Percentiles rank a stretch among this genome's conserved stretches.
Evolutionary conservation across 2,888 invertebrate species (phyloP).

Genomic region (Parasteatoda lunata): DNA sequence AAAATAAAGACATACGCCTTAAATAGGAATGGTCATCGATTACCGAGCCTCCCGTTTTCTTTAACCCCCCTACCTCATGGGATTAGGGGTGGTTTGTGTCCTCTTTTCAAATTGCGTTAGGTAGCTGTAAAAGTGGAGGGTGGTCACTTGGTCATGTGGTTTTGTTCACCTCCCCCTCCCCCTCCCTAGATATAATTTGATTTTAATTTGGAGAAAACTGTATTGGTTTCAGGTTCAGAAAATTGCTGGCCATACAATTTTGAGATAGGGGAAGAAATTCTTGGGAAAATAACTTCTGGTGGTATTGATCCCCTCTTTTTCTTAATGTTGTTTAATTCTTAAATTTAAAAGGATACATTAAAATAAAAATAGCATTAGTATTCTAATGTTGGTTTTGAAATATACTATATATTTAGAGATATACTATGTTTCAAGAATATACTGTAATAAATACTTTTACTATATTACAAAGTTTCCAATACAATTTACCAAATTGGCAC

Average conservation of each 20-base stretch:
- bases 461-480: no score
- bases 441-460: no score
- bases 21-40: conserved; percentile 64
- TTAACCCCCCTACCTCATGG: conserved; percentile 11
- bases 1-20: conserved; percentile 55
- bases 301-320: not conserved
- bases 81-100: conserved; percentile 40
- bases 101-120: conserved; percentile 2
- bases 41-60: conserved; percentile 25
- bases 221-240: not conserved
- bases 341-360: no score
- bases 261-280: not conserved
- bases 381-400: no score
- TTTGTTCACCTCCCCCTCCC: not conserved
- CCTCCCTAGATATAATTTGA: not conserved
- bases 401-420: no score
- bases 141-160: not conserved
- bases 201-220: not conserved
- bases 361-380: no score
- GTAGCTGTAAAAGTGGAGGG: not conserved
- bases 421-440: no score
- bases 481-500: no score
- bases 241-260: no score
- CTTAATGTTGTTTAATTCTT: no score
- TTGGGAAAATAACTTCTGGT: not conserved